phyloP scores from a whole-genome alignment of 2,888 invertebrate genomes.

The Pocota personata region DNA sequence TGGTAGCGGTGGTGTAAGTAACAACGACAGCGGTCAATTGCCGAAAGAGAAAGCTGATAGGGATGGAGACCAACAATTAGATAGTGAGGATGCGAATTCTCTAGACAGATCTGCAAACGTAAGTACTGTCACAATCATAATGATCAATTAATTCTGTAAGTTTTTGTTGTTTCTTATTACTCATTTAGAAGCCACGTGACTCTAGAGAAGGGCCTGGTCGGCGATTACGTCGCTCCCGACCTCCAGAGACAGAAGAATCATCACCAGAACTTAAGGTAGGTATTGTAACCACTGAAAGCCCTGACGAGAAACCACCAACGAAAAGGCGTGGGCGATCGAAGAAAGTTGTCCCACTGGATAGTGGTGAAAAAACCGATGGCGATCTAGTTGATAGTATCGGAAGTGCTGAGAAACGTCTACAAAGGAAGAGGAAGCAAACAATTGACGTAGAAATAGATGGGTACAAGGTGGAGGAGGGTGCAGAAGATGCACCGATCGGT shows the following conservation, averaged over 20 bases:
- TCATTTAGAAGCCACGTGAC: conserved; percentile 74
- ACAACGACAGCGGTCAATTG: conserved; percentile 28
- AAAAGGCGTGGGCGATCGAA: conserved; percentile 77
- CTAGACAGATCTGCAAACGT: conserved; percentile 45
- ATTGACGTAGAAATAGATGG: conserved; percentile 36
- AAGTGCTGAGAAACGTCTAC: conserved; percentile 38
- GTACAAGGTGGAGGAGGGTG: conserved; percentile 77
- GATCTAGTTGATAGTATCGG: neutral
- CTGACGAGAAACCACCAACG: conserved; percentile 8
- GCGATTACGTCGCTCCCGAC: conserved; percentile 77
- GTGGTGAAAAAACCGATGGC: conserved; percentile 38
- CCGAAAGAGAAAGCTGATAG: conserved; percentile 42
- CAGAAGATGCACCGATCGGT: conserved; percentile 45
- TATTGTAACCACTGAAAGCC: conserved; percentile 9
- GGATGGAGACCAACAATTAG: conserved; percentile 21
- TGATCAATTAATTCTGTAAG: neutral
- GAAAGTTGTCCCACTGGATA: conserved; percentile 64
- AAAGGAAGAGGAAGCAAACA: conserved; percentile 70
- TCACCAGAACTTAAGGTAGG: conserved; percentile 47
- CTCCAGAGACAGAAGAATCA: conserved; percentile 74
- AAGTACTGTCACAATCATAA: conserved; percentile 1
- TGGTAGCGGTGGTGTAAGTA: conserved; percentile 14
- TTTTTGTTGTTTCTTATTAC: neutral
- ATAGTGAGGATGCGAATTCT: conserved; percentile 41
- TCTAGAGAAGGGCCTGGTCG: conserved; percentile 75